Evolutionary conservation across 2,888 invertebrate species (phyloP), one percentile per base, ranked within the genome.

Genomic region (Ennomos erosarius): DNA sequence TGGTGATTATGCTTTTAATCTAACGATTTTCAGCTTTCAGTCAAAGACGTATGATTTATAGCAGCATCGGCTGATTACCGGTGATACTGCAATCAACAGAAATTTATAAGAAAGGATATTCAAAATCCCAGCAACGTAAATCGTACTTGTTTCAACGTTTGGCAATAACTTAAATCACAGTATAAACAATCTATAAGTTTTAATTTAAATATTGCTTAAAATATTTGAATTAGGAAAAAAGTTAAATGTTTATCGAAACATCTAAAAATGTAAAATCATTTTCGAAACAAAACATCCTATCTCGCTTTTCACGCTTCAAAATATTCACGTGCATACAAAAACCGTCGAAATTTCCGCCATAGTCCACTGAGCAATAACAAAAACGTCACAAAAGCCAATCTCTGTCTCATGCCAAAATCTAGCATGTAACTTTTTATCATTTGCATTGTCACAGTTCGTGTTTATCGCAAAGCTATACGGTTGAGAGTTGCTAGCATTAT

Each of bases 281-380:
- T 62, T 62, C 59, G 40, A 54, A 51, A 67, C 65, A 57, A 65
- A 69, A 65, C 65, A 56, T 56, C 53, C 58, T 61, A 66, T 59
- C 70, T 59, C 53, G 47, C 40, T 64, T 51, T 68, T 69, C 64
- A 69, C 67, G 67, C 67, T 69, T 62, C 67, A 61, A 61, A n/a
- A 52, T 60, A 68, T 69, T 63, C 64, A 62, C 65, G 55, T 66
- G 65, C 58, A 64, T 64, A 55, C 55, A 71, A 76, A 73, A 74
- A 67, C 63, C 55, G 55, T 56, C 58, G 39, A 75, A 74, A 67
- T 68, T 55, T 58, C 51, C 55, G 59, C 61, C 70, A 68, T 69
- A 68, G 71, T 62, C 67, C 74, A 72, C 63, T 67, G 70, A 67
- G 65, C 67, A 75, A 63, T 68, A 68, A 57, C 69, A 74, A 76